These are phyloP conservation scores for Gallinago paraguaiae DNA, from an alignment of 2,113 vertebrate species.

Conservation along the genomic window DNA sequence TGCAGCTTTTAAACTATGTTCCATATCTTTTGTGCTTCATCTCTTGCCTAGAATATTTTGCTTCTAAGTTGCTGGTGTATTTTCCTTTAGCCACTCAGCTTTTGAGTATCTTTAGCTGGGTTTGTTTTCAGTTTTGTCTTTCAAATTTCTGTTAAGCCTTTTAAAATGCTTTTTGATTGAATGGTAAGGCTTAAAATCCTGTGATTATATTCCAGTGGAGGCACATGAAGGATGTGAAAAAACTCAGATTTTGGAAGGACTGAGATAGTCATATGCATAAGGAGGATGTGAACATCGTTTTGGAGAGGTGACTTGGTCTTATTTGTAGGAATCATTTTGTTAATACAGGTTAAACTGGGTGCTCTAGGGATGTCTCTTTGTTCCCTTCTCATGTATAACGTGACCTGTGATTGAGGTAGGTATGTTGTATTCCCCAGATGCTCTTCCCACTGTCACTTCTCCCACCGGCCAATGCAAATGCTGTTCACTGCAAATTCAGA, in stretches of 20 bases:
- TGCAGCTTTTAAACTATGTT: neutral
- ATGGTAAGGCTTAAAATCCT: neutral
- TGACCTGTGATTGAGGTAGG: neutral
- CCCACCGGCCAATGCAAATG: neutral
- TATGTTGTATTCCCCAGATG: neutral
- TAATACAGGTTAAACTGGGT: neutral
- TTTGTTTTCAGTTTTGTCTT: neutral
- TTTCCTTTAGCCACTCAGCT: neutral
- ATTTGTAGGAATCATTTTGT: neutral
- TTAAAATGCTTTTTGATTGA: neutral
- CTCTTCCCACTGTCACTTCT: neutral
- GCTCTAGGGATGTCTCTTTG: neutral
- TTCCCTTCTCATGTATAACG: neutral
- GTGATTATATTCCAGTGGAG: neutral
- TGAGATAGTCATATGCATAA: neutral
- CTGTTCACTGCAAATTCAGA: accelerated
- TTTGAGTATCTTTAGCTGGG: neutral
- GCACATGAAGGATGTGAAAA: neutral
- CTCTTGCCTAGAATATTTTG: neutral
- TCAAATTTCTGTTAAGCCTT: neutral
- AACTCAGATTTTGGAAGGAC: neutral
- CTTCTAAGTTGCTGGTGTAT: neutral
- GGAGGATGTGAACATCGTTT: neutral
- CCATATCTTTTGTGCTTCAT: neutral
- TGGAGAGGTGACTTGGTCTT: neutral